A percentile compares a stretch with the other conserved stretches of the same genome.
Evolutionary conservation across 2,797 vertebrate genomes (phyloP).

Genomic region (Yasuhikotakia modesta): DNA sequence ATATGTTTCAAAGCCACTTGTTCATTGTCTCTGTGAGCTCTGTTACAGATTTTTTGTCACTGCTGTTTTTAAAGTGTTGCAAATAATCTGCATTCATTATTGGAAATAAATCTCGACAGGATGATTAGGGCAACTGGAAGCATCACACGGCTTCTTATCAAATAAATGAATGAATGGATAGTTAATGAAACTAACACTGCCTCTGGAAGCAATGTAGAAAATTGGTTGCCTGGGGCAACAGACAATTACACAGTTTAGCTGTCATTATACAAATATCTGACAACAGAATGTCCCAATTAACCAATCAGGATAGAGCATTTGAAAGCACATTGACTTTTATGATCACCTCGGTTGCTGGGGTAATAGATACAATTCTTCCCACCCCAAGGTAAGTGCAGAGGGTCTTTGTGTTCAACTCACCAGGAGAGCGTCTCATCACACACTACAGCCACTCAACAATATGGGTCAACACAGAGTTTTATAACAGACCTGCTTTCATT

Average conservation of each 20-base stretch:
- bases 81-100: background rate
- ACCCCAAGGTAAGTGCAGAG: background rate
- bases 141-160: background rate
- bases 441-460: slow-evolving; percentile 1
- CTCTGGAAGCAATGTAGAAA: background rate
- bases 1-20: background rate
- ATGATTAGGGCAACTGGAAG: background rate
- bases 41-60: background rate
- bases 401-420: slow-evolving; percentile 12
- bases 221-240: background rate
- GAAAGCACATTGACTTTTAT: too few species aligned
- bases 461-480: slow-evolving; percentile 47
- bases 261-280: background rate
- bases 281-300: background rate
- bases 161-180: background rate
- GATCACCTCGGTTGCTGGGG: too few species aligned
- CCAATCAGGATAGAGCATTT: background rate
- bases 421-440: slow-evolving; percentile 8
- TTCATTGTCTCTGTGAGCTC: background rate
- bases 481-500: slow-evolving; percentile 41
- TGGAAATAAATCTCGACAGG: background rate
- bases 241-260: background rate
- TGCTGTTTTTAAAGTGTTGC: background rate
- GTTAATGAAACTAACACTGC: background rate
- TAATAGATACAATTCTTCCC: slow-evolving; percentile 1